Percentiles rank a stretch among this genome's conserved stretches.
Conservation (phyloP, 2,113 vertebrate genomes). For the Pardalotus punctatus region DNA sequence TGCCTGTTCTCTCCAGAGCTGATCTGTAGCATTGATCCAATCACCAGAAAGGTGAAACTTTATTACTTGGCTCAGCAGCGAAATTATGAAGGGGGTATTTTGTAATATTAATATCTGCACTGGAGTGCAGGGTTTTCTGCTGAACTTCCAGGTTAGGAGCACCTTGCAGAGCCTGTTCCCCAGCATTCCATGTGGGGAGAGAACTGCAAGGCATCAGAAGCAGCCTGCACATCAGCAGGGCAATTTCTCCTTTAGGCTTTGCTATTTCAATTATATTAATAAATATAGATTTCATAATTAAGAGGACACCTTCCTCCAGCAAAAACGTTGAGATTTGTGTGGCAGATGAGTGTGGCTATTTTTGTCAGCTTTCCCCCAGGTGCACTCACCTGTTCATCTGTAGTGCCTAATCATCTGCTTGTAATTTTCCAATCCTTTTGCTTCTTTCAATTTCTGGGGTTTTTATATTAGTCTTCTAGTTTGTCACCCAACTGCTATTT, state of each 20-base stretch:
- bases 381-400: neutral
- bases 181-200: fast-evolving
- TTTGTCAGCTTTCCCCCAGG: neutral
- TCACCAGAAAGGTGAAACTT: neutral
- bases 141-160: neutral
- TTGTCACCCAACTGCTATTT: neutral
- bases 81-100: neutral
- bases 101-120: neutral
- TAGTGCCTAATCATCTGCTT: neutral
- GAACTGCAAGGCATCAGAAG: neutral
- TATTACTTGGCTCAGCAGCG: neutral
- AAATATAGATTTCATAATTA: neutral
- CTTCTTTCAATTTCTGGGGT: neutral
- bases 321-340: neutral
- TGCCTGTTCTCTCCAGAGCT: neutral
- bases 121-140: neutral
- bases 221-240: neutral
- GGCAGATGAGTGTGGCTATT: neutral
- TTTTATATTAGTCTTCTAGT: neutral
- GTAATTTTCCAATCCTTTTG: neutral
- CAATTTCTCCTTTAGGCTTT: neutral
- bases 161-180: neutral
- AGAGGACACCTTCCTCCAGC: neutral
- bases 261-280: neutral
- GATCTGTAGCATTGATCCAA: neutral